Evolutionary conservation across 2,797 vertebrate genomes (phyloP), one percentile per base, ranked within the genome.

Genomic region (Eospalax fontanierii): DNA sequence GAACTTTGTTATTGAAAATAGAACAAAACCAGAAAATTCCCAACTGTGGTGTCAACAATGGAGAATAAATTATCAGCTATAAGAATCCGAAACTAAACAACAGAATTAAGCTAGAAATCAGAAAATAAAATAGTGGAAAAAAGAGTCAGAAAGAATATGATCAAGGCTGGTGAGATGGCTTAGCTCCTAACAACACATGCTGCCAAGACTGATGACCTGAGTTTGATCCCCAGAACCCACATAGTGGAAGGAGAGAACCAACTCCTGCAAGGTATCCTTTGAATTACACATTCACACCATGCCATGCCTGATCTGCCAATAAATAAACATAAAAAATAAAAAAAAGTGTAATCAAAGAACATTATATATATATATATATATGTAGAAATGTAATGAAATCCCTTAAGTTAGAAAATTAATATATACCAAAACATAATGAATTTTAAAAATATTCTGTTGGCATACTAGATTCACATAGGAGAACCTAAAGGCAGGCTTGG

Each of bases 41-140:
- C 54, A 65, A 18, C 4, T 21, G 73, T 7, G 35, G 26, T 86
- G 10, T 63, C 54, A 71, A 71, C 33, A 86, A 74, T 38, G 38
- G 57, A 18, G 26, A 87, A 82, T 59, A 78, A 82, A 4, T 76
- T 50, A 65, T 65, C 35, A 54, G 33, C 63, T 94, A 0, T 86
- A 89, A 94, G 57, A 89, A 38, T 5, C 28, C 40, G 43, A 89
- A 70, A 15, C 28, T 73, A 76, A 71, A 43, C 33, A 86, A 50
- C 50, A 87, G 79, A 46, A 89, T 8, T 82, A 78, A 89, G 59
- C 35, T 28, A 40, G 15, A 38, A 90, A 65, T 82, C 12, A 73
- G 3, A 16, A 87, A 90, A 50, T n/a, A 26, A 90, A 79, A 50
- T 73, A 94, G 33, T 28, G 89, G 50, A 88, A 92, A 82, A 76